Evolutionary conservation across 2,113 vertebrate genomes (phyloP), one percentile per base, ranked within the genome.

Genomic region (Setophaga kirtlandii): DNA sequence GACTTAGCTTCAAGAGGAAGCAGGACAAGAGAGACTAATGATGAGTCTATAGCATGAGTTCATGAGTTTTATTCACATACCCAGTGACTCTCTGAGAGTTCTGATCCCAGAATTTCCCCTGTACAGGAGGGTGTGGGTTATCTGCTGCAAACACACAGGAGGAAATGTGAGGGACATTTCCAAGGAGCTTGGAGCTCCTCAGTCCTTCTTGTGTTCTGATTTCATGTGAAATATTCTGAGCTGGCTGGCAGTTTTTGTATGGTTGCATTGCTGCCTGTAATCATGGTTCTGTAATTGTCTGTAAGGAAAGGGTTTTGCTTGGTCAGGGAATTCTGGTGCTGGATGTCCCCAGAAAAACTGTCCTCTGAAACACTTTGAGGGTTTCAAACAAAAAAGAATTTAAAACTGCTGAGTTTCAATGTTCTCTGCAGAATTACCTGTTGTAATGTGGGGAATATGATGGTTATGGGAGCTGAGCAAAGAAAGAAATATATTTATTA

Each of bases 301-400:
- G 0, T 10, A 58, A 21, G 11, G 9, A 17, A n/a, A 27, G 23
- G 12, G 6, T 33, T 81, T 30, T 81, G 11, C 59, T 80, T 17
- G 50, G 16, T 31, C 12, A 1, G 12, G 30, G 10, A 20, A 0
- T 28, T n/a, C 23, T 28, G 58, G 37, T 4, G 15, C 14, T 31
- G 73, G 11, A 17, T 46, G 52, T 81, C 35, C 46, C 52, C 27
- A 25, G 19, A 39, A 39, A 39, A 39, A 35, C 4, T 41, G 3
- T 12, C 37, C 18, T 27, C 64, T 46, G n/a, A 31, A 83, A 27
- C 24, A 30, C 11, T 44, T 39, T 0, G 1, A 19, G 3, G 0
- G 49, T 55, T 31, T 59, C 21, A 27, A 53, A 13, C 52, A 39
- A 16, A 53, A 46, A 55, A n/a, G 6, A 18, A 10, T 23, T 73